Evolutionary conservation across 2,797 vertebrate species (phyloP), one percentile per base, ranked within the genome.

Genomic region (Fundulus diaphanus): DNA sequence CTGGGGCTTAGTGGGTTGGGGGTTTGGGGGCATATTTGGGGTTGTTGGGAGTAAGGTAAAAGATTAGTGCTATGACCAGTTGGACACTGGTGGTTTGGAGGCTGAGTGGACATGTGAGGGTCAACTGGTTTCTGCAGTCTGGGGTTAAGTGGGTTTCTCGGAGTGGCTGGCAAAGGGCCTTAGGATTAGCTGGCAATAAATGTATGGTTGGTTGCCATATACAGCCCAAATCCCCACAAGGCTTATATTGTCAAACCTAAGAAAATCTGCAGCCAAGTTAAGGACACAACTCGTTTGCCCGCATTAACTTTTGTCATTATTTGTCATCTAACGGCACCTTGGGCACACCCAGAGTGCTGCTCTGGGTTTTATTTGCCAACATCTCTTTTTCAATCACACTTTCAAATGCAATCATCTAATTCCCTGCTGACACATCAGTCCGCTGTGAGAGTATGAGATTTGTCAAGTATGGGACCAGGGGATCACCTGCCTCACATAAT

Each of bases 341-440:
- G 31, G 81, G 70, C 79, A 78, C 82, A 82, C 80, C 74, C 72
- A 9, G 65, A 80, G 78, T 68, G 70, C 63, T 74, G 7, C 68
- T 82, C 73, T 0, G 57, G 69, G 7, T 77, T 68, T 29, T 65
- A 72, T 76, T 68, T 42, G 1, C 73, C 76, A 48, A 16, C 72
- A 40, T 82, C 77, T 81, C 40, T 77, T 81, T 82, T 83, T 89
- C 88, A 74, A 85, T 92, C 90, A 87, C 42, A 9, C 83, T 71
- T 79, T 76, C 80, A 78, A 78, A 87, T 72, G 85, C 81, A 57
- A 35, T 67, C 20, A 51, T 83, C 80, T 85, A 78, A 83, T 84
- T 87, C 82, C 85, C 67, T 22, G 37, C 69, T 59, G 84, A 70
- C 48, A 6, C 57, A 72, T 82, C 79, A 65, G 31, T 73, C 70